Evolutionary conservation across 2,888 invertebrate species (phyloP).

Genomic region (Leptopterna dolabrata): DNA sequence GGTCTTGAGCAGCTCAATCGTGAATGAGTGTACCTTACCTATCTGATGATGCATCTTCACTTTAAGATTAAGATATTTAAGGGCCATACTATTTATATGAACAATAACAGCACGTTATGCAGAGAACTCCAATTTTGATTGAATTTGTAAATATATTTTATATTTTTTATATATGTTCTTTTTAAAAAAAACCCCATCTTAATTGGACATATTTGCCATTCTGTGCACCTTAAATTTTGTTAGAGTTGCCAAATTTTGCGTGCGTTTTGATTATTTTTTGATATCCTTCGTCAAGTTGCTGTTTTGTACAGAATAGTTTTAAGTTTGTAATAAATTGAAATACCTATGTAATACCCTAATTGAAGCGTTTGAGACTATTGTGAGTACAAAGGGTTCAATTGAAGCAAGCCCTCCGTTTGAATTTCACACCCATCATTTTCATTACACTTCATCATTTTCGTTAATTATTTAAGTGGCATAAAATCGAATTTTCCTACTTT

Average conservation of each 20-base stretch:
- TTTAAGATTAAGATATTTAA: not conserved
- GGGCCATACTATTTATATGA: slow-evolving; percentile 47
- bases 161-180: slow-evolving; percentile 40
- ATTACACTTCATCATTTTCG: not conserved
- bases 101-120: slow-evolving; percentile 16
- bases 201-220: slow-evolving; percentile 40
- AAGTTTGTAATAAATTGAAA: slow-evolving; percentile 14
- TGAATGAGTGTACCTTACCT: not conserved
- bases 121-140: slow-evolving; percentile 39
- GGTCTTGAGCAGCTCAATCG: not conserved
- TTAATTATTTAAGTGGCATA: not conserved
- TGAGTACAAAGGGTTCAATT: slow-evolving; percentile 4
- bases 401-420: not conserved
- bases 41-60: not conserved
- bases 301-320: slow-evolving; percentile 24
- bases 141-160: slow-evolving; percentile 49
- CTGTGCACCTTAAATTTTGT: not conserved
- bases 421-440: not conserved
- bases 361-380: not conserved
- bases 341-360: not conserved
- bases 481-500: slow-evolving; percentile 12
- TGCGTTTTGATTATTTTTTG: not conserved
- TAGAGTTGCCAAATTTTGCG: not conserved
- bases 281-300: not conserved
- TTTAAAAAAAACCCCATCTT: not conserved